These are phyloP conservation scores for Urocynchramus pylzowi DNA, from an alignment of 2,113 vertebrate genomes.

Conservation along the genomic window DNA sequence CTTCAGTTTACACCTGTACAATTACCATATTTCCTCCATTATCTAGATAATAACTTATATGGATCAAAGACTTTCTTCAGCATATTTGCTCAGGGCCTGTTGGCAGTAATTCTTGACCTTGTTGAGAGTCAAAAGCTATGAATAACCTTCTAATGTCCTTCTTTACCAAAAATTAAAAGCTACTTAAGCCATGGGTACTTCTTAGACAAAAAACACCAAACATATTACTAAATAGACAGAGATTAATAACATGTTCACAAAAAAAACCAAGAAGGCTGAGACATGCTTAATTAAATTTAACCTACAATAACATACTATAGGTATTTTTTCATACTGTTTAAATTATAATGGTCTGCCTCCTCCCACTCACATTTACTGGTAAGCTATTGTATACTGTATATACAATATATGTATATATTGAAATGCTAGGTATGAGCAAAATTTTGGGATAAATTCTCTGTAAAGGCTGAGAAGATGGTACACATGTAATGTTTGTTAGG, in stretches of 20 bases:
- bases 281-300: not conserved
- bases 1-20: not conserved
- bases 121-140: not conserved
- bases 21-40: not conserved
- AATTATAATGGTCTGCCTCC: not conserved
- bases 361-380: not conserved
- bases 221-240: not conserved
- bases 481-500: not conserved
- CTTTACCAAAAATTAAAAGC: not conserved
- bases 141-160: not conserved
- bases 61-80: not conserved
- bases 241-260: not conserved
- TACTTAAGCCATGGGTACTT: not conserved
- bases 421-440: not conserved
- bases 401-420: no score
- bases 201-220: not conserved
- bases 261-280: not conserved
- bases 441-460: not conserved
- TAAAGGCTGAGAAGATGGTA: not conserved
- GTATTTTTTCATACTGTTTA: not conserved
- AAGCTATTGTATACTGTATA: not conserved
- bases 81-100: not conserved
- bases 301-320: not conserved
- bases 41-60: not conserved
- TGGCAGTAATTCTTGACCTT: not conserved